Base-by-base conservation (phyloP, 2,113 vertebrate species). In the Antechinus flavipes region DNA sequence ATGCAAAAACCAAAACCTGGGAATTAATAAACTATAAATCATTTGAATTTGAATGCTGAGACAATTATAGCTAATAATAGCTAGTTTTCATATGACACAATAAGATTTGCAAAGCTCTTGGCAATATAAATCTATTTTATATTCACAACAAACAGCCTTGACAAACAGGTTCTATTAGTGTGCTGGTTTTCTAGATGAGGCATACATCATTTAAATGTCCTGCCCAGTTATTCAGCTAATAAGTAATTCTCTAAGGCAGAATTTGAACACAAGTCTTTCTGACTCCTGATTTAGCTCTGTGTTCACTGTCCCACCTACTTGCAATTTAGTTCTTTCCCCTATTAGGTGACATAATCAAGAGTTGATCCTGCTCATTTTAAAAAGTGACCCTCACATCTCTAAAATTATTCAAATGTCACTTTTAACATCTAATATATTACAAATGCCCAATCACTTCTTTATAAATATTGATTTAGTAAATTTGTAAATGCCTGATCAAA, bases 1-100 rank as follows among this genome's bases (percentile, higher is more conserved):
- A 91, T 30, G 46, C 95, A 93, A 30, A 47, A 95, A 90, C 30
- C 92, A 92, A 93, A 97, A 95, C 89, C 25, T 27, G 95, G 92
- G n/a, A 68, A 91, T n/a, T 95, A 93, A 35, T 93, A 58, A 76
- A 61, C 84, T 9, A 90, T 27, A 76, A 95, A 90, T 94, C 94
- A 94, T 94, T 93, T 93, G 54, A 96, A 95, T 91, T 94, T 46
- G 55, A 50, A 50, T 92, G 3, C 30, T 76, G 35, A n/a, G 35
- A 76, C 35, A 76, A 76, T 76, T n/a, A 76, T 76, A n/a, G 12
- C 68, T 76, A 76, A 76, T 68, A 68, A 68, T 19, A 76, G 12
- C 35, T 76, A 76, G 35, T 19, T n/a, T n/a, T 76, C n/a, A 76
- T n/a, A 76, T 76, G 19, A 5, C 68, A 76, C 35, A n/a, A 8